Conservation (phyloP, 2,888 invertebrate species). For the Fissipunctia ypsillon region DNA sequence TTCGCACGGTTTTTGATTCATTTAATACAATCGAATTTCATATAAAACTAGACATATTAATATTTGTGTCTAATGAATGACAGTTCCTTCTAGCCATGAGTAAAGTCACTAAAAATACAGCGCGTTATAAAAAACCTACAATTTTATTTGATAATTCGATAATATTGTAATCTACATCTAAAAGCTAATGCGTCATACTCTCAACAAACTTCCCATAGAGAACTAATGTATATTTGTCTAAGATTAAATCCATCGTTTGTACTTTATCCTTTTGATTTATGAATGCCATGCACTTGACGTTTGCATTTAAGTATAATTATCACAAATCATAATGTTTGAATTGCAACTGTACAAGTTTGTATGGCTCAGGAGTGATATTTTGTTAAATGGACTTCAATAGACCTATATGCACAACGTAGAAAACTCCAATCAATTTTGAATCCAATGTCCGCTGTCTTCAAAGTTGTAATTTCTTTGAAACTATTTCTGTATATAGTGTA, state of each 20-base stretch:
- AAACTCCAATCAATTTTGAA: conserved; percentile 40
- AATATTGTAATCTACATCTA: conserved; percentile 3
- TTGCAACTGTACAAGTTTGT: conserved; percentile 71
- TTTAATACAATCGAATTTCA: not conserved
- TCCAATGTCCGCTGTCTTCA: conserved; percentile 5
- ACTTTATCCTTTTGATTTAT: conserved; percentile 73
- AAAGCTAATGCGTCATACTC: conserved; percentile 28
- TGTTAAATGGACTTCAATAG: conserved; percentile 70
- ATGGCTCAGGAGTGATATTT: conserved; percentile 66
- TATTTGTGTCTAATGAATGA: not conserved
- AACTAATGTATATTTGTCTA: conserved; percentile 55
- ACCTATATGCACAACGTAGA: conserved; percentile 19
- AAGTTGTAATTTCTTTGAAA: conserved; percentile 24
- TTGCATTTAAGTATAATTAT: conserved; percentile 81
- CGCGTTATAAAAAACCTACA: not conserved
- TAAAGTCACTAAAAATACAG: not conserved
- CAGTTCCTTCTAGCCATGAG: not conserved
- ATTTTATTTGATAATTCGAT: not conserved
- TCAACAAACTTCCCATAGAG: conserved; percentile 36
- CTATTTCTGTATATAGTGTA: conserved; percentile 1
- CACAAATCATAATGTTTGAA: conserved; percentile 83
- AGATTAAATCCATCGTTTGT: conserved; percentile 66
- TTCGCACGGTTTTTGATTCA: too few relatives aligned
- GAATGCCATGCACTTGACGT: conserved; percentile 73
- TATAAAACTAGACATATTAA: not conserved